These are phyloP conservation scores for Chaenogobius annularis DNA, from an alignment of 2,113 vertebrate genomes.

Conservation along the genomic window DNA sequence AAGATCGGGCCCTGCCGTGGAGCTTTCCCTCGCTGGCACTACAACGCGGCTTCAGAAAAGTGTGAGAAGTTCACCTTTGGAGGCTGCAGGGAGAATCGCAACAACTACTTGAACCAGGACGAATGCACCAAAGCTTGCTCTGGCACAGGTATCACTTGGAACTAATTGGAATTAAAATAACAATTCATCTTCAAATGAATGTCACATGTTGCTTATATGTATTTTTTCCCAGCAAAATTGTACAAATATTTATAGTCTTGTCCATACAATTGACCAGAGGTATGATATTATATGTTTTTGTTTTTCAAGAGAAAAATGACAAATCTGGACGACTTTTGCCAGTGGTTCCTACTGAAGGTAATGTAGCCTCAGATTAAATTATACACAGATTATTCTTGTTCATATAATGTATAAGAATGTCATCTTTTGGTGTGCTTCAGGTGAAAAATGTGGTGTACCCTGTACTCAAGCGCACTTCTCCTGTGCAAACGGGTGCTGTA, in stretches of 20 bases:
- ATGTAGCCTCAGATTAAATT: neutral
- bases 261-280: too few relatives aligned
- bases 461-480: slow-evolving; percentile 80
- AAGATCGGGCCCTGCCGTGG: slow-evolving; percentile 90
- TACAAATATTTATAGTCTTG: too few relatives aligned
- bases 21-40: slow-evolving; percentile 90
- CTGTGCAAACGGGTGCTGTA: slow-evolving; percentile 87
- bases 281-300: neutral
- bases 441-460: slow-evolving; percentile 70
- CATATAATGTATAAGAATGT: neutral
- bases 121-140: slow-evolving; percentile 85
- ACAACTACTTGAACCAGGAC: slow-evolving; percentile 85
- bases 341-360: slow-evolving; percentile 20
- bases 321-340: slow-evolving; percentile 34
- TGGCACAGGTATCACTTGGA: slow-evolving; percentile 46
- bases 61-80: slow-evolving; percentile 88
- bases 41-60: slow-evolving; percentile 75
- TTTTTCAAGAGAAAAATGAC: slow-evolving; percentile 22
- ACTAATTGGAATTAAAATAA: neutral
- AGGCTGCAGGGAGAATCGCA: slow-evolving; percentile 89
- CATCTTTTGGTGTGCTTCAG: slow-evolving; percentile 34
- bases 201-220: neutral
- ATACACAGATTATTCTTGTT: neutral
- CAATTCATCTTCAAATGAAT: neutral
- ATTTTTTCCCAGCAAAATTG: too few relatives aligned